Base-by-base conservation (phyloP, 30 jellyfish, hydroid and myxozoan species). In the Pelagia noctiluca region DNA sequence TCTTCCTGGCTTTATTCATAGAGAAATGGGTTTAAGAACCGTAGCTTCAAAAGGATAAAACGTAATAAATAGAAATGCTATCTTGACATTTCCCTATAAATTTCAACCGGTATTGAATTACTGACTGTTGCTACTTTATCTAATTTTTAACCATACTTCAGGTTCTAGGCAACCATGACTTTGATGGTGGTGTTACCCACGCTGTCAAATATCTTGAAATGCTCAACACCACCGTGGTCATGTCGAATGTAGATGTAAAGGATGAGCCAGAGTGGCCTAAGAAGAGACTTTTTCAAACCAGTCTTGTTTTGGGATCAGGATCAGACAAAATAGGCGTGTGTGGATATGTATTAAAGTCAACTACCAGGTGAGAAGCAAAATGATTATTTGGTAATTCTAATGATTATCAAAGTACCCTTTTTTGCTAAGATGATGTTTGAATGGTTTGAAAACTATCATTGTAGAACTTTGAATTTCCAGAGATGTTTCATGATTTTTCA, bases 151-250 rank as follows among this genome's bases (percentile, higher is more conserved):
- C 2, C 8, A 5, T 42, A 5, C 19, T 64, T 12, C 70, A 90
- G 97, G 93, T 90, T 7, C 89, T 90, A n/a, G 97, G 97, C 19
- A 90, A 90, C 53, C 97, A 90, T 47, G 97, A 90, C 28, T 90
- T 90, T 42, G 97, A 90, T 77, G 85, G 83, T 16, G 97, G 97
- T 1, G 89, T 78, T 25, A 68, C 49, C 1, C 89, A 80, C 50
- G 78, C 65, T 23, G 62, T 83, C 75, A 52, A 79, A 16, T 90
- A 82, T 72, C 74, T 90, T 33, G 52, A 67, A 22, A 74, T 38
- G 60, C 23, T 82, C 28, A 76, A 84, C 38, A 47, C 91, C 22
- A 52, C 96, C 71, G 93, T 84, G 32, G 89, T 90, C 26, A 38
- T 76, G 83, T 76, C 96, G 11, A 90, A 90, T 62, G 74, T 90